These are phyloP conservation scores for Patiria pectinifera DNA, from an alignment of 53 echinoderm and acorn worm species.

Conservation along the genomic window DNA sequence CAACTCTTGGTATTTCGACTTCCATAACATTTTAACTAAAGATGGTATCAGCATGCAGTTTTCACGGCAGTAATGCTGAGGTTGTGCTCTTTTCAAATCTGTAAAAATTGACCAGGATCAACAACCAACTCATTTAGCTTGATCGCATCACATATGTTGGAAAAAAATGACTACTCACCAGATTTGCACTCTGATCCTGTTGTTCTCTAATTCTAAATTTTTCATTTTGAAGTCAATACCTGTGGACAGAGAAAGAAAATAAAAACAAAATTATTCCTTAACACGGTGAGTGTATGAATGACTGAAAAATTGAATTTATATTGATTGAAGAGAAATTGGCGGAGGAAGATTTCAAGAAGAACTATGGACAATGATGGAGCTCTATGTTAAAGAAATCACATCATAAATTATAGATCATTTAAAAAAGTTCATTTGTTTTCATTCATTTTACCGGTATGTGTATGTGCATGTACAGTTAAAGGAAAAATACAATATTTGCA, in stretches of 20 bases:
- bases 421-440: not conserved
- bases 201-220: constrained; percentile 80
- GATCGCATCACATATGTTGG: not conserved
- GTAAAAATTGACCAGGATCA: not conserved
- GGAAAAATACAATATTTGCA: too few species aligned
- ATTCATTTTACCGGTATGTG: not conserved
- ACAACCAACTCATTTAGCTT: not conserved
- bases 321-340: too few species aligned
- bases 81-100: too few species aligned
- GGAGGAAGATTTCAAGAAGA: not conserved
- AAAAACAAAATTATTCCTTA: not conserved
- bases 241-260: constrained; percentile 47
- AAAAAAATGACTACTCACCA: constrained; percentile 71
- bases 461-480: not conserved
- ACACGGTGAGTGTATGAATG: not conserved
- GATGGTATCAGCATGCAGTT: too few species aligned
- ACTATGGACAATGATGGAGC: too few species aligned
- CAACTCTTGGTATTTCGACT: too few species aligned
- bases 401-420: too few species aligned
- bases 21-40: too few species aligned
- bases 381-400: too few species aligned
- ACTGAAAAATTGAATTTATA: constrained; percentile 1
- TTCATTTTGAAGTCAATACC: constrained; percentile 99
- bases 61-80: too few species aligned
- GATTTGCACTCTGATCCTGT: constrained; percentile 84